Conservation (phyloP, 2,797 vertebrate species). For the Stomatorhinus walkeri region DNA sequence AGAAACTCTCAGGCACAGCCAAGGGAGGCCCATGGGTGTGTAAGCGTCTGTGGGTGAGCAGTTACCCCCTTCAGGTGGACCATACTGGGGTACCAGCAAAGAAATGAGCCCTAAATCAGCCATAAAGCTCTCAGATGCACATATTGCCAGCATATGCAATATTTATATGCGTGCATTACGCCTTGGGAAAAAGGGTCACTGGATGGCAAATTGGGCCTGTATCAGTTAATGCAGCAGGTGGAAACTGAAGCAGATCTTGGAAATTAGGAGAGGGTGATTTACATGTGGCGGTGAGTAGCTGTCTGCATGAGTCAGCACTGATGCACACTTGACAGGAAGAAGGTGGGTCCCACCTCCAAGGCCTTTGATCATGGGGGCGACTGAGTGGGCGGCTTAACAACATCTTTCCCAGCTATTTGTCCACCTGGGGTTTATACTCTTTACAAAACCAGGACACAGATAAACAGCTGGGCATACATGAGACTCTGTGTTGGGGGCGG, state of each 20-base stretch:
- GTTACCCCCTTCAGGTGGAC: background rate
- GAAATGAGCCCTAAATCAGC: background rate
- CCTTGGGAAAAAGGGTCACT: background rate
- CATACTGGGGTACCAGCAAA: background rate
- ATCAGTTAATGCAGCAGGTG: background rate
- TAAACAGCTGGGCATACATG: conserved; percentile 4
- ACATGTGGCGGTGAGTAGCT: background rate
- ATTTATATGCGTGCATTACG: background rate
- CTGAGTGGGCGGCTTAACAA: conserved; percentile 2
- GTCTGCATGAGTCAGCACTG: background rate
- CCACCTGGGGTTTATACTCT: conserved; percentile 4
- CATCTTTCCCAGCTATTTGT: conserved; percentile 11
- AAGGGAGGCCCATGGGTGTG: background rate
- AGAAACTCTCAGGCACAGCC: conserved; percentile 25
- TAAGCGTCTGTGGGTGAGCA: background rate
- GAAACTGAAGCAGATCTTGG: background rate
- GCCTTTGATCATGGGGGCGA: background rate
- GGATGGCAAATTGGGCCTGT: background rate
- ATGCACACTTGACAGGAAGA: background rate
- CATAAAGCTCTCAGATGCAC: background rate
- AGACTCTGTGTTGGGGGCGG: background rate
- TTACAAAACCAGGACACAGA: background rate
- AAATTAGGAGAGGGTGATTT: background rate
- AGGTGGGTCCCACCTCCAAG: background rate
- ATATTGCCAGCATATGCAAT: background rate